Percentiles rank a stretch among this genome's conserved stretches.
Evolutionary conservation across 2,113 vertebrate species (phyloP).

Genomic region (Cephalopholis sonnerati): DNA sequence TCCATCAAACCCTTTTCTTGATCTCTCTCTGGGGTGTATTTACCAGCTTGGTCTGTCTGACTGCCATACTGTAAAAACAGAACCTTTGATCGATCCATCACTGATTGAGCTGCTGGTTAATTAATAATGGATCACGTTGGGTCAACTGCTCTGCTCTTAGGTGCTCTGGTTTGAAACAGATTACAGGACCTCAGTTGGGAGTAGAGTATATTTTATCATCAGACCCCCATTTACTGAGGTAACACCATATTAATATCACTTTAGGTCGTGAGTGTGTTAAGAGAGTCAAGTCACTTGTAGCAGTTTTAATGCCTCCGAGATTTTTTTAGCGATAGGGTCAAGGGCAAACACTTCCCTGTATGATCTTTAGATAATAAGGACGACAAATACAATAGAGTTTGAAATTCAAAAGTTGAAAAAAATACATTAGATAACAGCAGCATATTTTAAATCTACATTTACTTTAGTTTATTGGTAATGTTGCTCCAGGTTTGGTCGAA

Average conservation of each 20-base stretch:
- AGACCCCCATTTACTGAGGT: not conserved
- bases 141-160: conserved; percentile 30
- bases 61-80: conserved; percentile 55
- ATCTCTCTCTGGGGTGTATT: conserved; percentile 53
- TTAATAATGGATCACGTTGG: conserved; percentile 61
- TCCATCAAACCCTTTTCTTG: conserved; percentile 26
- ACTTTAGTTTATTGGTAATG: not conserved
- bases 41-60: conserved; percentile 22
- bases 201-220: conserved; percentile 18
- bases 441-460: not conserved
- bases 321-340: too few species aligned
- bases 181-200: conserved; percentile 13
- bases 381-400: too few species aligned
- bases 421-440: too few species aligned
- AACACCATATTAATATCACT: not conserved
- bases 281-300: not conserved
- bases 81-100: conserved; percentile 53
- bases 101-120: conserved; percentile 50
- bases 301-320: too few species aligned
- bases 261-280: conserved; percentile 14
- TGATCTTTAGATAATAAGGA: too few species aligned
- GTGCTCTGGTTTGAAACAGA: conserved; percentile 29
- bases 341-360: too few species aligned
- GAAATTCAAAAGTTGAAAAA: too few species aligned
- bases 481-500: not conserved